These are phyloP conservation scores for Thecocarcelia acutangulata DNA, from an alignment of 2,888 invertebrate genomes.

Conservation along the genomic window DNA sequence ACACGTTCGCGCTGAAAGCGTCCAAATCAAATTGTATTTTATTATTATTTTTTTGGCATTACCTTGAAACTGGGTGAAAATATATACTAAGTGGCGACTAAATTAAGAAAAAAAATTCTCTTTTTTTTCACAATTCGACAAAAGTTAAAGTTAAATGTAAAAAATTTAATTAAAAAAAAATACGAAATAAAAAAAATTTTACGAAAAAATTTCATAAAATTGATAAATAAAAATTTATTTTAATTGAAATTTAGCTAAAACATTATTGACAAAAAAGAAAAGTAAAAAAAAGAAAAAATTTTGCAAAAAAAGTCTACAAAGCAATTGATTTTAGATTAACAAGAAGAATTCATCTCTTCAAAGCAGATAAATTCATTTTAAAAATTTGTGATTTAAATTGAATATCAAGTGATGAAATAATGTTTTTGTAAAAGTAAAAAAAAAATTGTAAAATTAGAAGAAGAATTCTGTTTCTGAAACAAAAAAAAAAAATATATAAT, in stretches of 20 bases:
- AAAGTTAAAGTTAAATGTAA: conserved; percentile 45
- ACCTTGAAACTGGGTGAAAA: conserved; percentile 73
- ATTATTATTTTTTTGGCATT: conserved; percentile 66
- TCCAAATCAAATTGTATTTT: conserved; percentile 67
- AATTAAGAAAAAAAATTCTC: conserved; percentile 52
- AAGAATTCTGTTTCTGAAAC: conserved; percentile 13
- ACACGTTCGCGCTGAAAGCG: conserved; percentile 70
- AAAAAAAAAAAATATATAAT: not conserved
- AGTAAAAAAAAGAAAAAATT: not conserved
- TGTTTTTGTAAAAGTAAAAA: conserved; percentile 28
- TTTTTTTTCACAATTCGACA: conserved; percentile 47
- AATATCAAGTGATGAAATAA: conserved; percentile 40
- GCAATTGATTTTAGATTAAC: conserved; percentile 43
- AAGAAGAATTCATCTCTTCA: not conserved
- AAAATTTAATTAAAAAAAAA: conserved; percentile 34
- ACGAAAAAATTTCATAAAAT: conserved; percentile 23
- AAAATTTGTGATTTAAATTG: conserved; percentile 23
- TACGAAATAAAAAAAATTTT: not conserved
- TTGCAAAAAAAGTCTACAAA: conserved; percentile 9
- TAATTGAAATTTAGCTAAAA: conserved; percentile 6
- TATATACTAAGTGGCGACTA: conserved; percentile 69
- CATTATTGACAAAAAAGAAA: not conserved
- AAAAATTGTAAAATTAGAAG: conserved; percentile 3
- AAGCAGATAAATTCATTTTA: not conserved
- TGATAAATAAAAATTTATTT: conserved; percentile 1